These are phyloP conservation scores for Eucera pruinosa DNA, from an alignment of 2,888 invertebrate species.

Conservation along the genomic window DNA sequence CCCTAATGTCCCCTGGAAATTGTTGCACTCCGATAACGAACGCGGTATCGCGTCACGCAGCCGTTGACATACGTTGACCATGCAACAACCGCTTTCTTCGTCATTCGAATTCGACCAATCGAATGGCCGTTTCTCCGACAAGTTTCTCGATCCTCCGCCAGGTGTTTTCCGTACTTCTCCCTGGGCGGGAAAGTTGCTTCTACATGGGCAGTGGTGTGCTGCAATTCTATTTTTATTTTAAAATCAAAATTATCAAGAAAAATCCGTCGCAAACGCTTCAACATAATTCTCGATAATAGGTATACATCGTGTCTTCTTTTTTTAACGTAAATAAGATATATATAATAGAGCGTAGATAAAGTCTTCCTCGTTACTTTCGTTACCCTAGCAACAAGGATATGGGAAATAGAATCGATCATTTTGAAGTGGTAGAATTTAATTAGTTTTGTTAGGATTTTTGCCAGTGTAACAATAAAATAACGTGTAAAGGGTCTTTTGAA, in stretches of 20 bases:
- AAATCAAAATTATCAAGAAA: not conserved
- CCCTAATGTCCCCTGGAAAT: not conserved
- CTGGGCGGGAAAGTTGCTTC: too few species aligned
- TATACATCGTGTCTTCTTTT: too few species aligned
- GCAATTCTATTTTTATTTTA: not conserved
- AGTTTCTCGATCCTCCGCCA: not conserved
- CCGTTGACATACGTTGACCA: slow-evolving; percentile 53
- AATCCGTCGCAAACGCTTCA: not conserved
- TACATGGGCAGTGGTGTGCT: too few species aligned
- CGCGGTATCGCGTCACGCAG: slow-evolving; percentile 24
- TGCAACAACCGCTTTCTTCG: slow-evolving; percentile 37
- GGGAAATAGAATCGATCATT: not conserved
- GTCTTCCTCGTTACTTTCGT: not conserved
- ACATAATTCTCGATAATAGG: too few species aligned
- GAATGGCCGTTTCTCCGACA: not conserved
- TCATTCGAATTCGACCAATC: slow-evolving; percentile 59
- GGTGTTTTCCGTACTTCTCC: not conserved
- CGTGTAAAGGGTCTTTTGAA: too few species aligned
- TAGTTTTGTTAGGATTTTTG: not conserved
- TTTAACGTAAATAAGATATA: not conserved
- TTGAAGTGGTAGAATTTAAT: not conserved
- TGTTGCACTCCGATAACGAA: not conserved
- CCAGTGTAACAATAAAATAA: not conserved
- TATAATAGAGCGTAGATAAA: not conserved
- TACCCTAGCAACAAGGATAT: not conserved